Conservation (phyloP, 2,797 vertebrate genomes). For the Centropyge bicolor region DNA sequence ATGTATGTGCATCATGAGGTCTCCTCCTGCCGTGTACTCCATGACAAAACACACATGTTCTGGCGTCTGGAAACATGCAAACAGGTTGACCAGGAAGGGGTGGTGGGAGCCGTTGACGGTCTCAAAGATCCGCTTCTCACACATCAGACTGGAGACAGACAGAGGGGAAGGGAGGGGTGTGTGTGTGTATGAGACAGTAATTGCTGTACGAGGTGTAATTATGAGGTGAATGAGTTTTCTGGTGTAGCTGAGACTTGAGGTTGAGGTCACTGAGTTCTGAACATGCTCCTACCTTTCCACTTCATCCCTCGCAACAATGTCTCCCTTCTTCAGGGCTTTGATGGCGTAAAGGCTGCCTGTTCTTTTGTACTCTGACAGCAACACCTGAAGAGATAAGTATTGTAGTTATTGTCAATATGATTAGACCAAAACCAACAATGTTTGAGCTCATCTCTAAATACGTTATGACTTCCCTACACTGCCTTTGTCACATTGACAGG, state of each 20-base stretch:
- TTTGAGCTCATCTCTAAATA: too few species aligned
- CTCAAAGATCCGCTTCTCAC: slow-evolving; percentile 94
- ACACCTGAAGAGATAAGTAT: slow-evolving; percentile 70
- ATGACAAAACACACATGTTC: slow-evolving; percentile 95
- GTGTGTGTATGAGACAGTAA: slow-evolving; percentile 8
- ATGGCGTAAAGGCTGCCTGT: slow-evolving; percentile 88
- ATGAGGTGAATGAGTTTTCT: slow-evolving; percentile 14
- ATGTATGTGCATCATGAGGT: slow-evolving; percentile 93
- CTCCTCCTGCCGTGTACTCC: slow-evolving; percentile 93
- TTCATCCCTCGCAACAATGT: slow-evolving; percentile 92
- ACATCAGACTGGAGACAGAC: slow-evolving; percentile 88
- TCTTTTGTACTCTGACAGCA: slow-evolving; percentile 87
- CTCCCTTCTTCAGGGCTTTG: slow-evolving; percentile 95
- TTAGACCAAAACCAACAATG: neutral
- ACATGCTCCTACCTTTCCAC: slow-evolving; percentile 87
- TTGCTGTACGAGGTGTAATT: slow-evolving; percentile 3
- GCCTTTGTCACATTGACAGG: too few species aligned
- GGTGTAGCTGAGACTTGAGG: neutral
- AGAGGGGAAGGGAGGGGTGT: neutral
- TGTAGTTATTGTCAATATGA: neutral
- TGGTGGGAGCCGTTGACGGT: slow-evolving; percentile 88
- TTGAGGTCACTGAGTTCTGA: neutral
- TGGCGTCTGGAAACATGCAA: slow-evolving; percentile 92
- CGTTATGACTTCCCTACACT: too few species aligned
- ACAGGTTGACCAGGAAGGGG: slow-evolving; percentile 93